Base-by-base conservation (phyloP, 1,140 invertebrate species). In the Atopsyche davidsoni region DNA sequence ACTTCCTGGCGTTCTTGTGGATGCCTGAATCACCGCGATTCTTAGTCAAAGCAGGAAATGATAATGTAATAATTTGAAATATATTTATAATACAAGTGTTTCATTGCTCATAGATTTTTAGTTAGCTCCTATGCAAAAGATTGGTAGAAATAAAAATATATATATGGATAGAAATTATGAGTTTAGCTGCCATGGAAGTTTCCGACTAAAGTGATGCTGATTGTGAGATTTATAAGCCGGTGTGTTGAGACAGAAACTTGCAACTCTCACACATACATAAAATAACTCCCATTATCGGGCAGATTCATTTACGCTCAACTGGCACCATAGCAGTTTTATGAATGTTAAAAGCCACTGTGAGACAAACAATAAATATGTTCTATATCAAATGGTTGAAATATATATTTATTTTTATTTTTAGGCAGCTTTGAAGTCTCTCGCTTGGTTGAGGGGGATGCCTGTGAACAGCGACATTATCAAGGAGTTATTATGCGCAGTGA, bases 11-110 rank as follows among this genome's bases (percentile, higher is more conserved):
- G 2, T 75, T 77, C 51, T 52, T 69, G 9, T 69, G 68, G 4
- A 69, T 77, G 65, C 76, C 76, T 0, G 76, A 78, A 50, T 75
- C 75, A 0, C 76, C 76, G 1, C 68, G 70, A 23, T 69, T 71
- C 34, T 57, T 77, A 39, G 63, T 74, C 17, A 73, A 74, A 23
- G 59, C 65, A n/a, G 73, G 75, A n/a, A 74, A 69, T 39, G 43
- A 66, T 7, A 53, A 72, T 57, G 73, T 73, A 46, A 55, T 62
- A 41, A 6, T 44, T 46, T 9, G n/a, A n/a, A n/a, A n/a, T n/a
- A n/a, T n/a, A n/a, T n/a, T n/a, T n/a, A n/a, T n/a, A n/a, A n/a
- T n/a, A n/a, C n/a, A n/a, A n/a, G n/a, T n/a, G n/a, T n/a, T n/a
- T n/a, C n/a, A n/a, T n/a, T n/a, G n/a, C n/a, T n/a, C n/a, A n/a